Percentiles rank a stretch among this genome's conserved stretches.
Conservation (phyloP, 2,888 invertebrate genomes). For the Stenichneumon culpator region DNA sequence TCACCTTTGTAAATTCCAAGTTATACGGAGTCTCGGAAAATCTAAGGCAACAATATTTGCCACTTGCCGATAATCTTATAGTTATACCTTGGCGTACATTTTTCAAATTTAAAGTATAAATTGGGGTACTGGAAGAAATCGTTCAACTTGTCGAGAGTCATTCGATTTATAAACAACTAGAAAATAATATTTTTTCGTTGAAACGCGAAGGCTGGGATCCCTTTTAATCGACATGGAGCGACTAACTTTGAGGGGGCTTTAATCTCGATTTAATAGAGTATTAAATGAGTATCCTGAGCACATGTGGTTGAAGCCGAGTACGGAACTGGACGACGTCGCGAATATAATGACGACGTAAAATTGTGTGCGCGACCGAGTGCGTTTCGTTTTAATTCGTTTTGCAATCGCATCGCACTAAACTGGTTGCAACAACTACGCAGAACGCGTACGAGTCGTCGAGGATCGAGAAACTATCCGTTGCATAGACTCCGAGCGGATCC, state of each 20-base stretch:
- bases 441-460: not conserved
- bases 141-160: not conserved
- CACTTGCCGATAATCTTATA: too few relatives aligned
- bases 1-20: too few relatives aligned
- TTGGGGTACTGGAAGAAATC: not conserved
- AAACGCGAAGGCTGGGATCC: not conserved
- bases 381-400: constrained; percentile 47
- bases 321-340: not conserved
- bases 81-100: too few relatives aligned
- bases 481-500: constrained; percentile 1
- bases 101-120: too few relatives aligned
- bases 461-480: constrained; percentile 42
- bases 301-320: not conserved
- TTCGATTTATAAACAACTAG: not conserved
- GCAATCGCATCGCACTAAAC: constrained; percentile 17
- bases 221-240: not conserved
- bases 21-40: too few relatives aligned
- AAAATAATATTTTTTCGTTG: not conserved
- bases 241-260: not conserved
- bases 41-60: too few relatives aligned
- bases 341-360: not conserved
- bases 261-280: constrained; percentile 30
- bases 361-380: constrained; percentile 1
- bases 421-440: constrained; percentile 18
- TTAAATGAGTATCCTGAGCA: constrained; percentile 4